A percentile compares a stretch with the other conserved stretches of the same genome.
Evolutionary conservation across 2,888 invertebrate genomes (phyloP).

Genomic region (Sturmia bella): DNA sequence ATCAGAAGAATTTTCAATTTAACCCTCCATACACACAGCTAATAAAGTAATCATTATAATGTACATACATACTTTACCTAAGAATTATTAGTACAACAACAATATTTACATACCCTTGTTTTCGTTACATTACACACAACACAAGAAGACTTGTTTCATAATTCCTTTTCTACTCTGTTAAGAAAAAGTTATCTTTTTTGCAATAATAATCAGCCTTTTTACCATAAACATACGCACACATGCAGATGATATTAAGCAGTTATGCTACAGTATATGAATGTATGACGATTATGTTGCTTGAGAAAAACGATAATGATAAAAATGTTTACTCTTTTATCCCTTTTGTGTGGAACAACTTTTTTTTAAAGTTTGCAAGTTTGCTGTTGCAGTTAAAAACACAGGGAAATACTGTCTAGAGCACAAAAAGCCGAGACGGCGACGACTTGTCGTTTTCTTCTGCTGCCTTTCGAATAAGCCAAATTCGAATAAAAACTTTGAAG

Average conservation of each 20-base stretch:
- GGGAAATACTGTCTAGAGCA: constrained; percentile 26
- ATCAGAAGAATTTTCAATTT: too few species aligned
- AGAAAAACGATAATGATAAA: constrained; percentile 8
- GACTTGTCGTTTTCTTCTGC: constrained; percentile 21
- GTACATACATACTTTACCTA: constrained; percentile 47
- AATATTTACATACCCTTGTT: constrained; percentile 67
- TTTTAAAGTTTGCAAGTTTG: constrained; percentile 18
- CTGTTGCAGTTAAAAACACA: constrained; percentile 18
- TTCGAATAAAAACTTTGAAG: constrained; percentile 34
- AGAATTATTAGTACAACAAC: constrained; percentile 44
- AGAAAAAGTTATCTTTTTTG: constrained; percentile 33
- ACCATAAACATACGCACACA: constrained; percentile 33
- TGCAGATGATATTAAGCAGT: constrained; percentile 14
- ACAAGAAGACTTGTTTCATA: constrained; percentile 44
- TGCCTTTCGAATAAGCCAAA: constrained; percentile 10
- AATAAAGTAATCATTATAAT: neutral
- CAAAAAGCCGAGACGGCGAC: constrained; percentile 22
- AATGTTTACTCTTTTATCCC: constrained; percentile 36
- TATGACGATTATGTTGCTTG: constrained; percentile 35
- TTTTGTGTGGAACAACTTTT: constrained; percentile 26
- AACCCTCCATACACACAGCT: neutral
- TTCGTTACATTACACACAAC: constrained; percentile 56
- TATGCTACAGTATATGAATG: constrained; percentile 28
- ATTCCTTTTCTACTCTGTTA: constrained; percentile 44
- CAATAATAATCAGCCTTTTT: constrained; percentile 45